Conservation (phyloP, 1,140 invertebrate genomes). For the Mya arenaria region DNA sequence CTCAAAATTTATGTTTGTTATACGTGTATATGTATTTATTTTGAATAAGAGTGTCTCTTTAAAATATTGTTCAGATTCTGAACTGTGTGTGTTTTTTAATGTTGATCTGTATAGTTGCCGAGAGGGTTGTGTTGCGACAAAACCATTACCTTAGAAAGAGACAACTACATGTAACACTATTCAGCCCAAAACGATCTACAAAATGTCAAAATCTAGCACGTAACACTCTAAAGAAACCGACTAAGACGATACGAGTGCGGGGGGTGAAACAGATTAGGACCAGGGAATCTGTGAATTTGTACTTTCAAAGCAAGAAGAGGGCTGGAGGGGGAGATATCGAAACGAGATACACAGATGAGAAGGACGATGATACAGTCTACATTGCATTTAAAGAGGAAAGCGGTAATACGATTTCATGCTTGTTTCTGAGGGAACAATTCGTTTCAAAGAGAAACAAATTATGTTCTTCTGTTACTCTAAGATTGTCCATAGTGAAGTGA, state of each 20-base stretch:
- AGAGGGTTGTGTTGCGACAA: not conserved
- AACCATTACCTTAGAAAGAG: not conserved
- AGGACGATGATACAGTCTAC: conserved; percentile 19
- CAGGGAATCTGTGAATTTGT: conserved; percentile 48
- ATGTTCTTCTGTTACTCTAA: too few relatives aligned
- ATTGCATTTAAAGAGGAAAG: not conserved
- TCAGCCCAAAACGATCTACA: not conserved
- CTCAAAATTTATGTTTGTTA: not conserved
- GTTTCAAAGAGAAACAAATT: too few relatives aligned
- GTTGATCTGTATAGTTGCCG: conserved; percentile 1
- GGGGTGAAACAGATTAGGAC: conserved; percentile 16
- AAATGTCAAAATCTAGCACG: not conserved
- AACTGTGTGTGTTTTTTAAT: not conserved
- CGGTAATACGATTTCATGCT: too few relatives aligned
- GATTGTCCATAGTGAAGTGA: too few relatives aligned
- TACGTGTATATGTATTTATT: not conserved
- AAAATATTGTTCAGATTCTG: not conserved
- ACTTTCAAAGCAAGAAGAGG: conserved; percentile 57
- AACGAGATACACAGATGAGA: conserved; percentile 5
- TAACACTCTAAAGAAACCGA: not conserved
- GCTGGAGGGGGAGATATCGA: conserved; percentile 51
- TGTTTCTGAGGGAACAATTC: too few relatives aligned
- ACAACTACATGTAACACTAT: not conserved
- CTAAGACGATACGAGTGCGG: conserved; percentile 29
- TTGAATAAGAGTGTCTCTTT: not conserved